Evolutionary conservation across 2,888 invertebrate genomes (phyloP), one percentile per base, ranked within the genome.

Genomic region (Dioctria rufipes): DNA sequence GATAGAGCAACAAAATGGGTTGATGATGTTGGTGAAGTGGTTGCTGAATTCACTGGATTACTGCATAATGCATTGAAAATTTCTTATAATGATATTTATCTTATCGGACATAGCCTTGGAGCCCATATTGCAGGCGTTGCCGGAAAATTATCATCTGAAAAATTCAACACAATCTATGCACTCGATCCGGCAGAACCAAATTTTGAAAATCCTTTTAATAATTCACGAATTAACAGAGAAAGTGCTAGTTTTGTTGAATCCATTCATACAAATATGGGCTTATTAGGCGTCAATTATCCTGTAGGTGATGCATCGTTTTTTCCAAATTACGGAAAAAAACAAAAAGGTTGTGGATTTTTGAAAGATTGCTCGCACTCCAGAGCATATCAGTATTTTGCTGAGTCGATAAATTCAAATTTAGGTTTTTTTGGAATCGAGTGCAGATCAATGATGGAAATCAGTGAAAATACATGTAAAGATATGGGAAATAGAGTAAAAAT

Each of bases 241-340:
- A 43, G 58, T 46, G 79, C 79, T 42, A 37, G 46, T 11, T 79
- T 69, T 67, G 79, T 79, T 49, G 79, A 79, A 79, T 58, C 67
- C 11, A 79, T 79, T 69, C 60, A 60, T 4, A 79, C 79, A 25
- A 43, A 79, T 43, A 69, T 69, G 39, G 60, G 69, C 6, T 46
- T 42, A 3, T 25, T 69, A 5, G 69, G 79, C 8, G 39, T 54
- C 3, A 11, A 63, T 4, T 58, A 85, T 42, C 86, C 88, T 0
- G 84, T 90, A 4, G 90, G 90, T 0, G 86, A 88, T 83, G 88
- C 89, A 0, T 87, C 88, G 3, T 90, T 90, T 83, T 90, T 88
- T 83, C 89, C 89, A 0, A 90, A 90, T 60, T 89, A 86, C 78
- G 90, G 90, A 6, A 83, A 82, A 11, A 84, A 84, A 9, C 90